Evolutionary conservation across 2,797 vertebrate genomes (phyloP).

Genomic region (Pipistrellus pygmaeus): DNA sequence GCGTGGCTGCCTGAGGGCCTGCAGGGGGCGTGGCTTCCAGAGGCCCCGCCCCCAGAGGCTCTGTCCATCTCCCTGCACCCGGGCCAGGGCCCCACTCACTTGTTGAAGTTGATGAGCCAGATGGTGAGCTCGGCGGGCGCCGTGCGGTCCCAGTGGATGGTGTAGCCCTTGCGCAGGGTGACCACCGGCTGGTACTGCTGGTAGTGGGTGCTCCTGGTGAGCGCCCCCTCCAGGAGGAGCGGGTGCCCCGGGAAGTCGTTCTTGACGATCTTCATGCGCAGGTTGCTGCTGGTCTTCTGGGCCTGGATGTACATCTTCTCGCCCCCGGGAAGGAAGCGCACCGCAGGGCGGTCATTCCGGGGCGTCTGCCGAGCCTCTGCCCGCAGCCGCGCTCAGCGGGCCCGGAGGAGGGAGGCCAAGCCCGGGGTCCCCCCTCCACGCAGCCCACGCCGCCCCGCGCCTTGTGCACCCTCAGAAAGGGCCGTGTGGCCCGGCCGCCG

Average conservation of each 20-base stretch:
- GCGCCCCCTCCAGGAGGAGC: constrained; percentile 93
- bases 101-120: constrained; percentile 99
- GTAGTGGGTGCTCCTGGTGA: constrained; percentile 95
- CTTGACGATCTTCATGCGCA: constrained; percentile 94
- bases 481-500: too few species aligned
- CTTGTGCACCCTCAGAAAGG: not conserved
- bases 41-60: too few species aligned
- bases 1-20: too few species aligned
- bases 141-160: constrained; percentile 95
- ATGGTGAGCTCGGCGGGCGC: constrained; percentile 95
- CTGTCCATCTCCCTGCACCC: not conserved
- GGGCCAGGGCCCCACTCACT: constrained; percentile 86
- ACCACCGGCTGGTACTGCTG: constrained; percentile 98
- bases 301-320: constrained; percentile 96
- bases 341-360: not conserved
- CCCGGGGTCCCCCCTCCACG: not conserved
- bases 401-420: not conserved
- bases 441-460: not conserved
- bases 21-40: too few species aligned
- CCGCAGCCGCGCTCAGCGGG: not conserved
- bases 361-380: not conserved
- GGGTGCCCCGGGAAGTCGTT: constrained; percentile 94
- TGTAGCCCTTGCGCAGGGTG: constrained; percentile 95
- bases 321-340: constrained; percentile 37
- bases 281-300: constrained; percentile 91